Percentiles rank a stretch among this genome's conserved stretches.
Conservation (phyloP, 2,113 vertebrate genomes). For the Tenebrosternarchus preto region DNA sequence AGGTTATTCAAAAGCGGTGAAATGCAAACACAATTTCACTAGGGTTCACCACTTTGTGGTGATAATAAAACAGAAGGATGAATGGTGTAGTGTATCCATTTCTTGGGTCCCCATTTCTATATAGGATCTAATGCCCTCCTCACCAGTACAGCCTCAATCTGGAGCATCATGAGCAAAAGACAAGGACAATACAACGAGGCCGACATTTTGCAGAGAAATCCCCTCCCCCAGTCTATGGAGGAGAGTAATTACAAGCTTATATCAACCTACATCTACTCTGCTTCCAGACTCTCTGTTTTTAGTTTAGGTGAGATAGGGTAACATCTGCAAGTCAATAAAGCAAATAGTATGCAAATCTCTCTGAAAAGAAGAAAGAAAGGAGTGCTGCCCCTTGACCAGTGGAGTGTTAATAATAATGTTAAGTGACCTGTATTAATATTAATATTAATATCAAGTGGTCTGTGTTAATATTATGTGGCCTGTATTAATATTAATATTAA, state of each 20-base stretch:
- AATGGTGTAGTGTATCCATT: neutral
- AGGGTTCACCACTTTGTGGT: neutral
- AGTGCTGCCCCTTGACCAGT: neutral
- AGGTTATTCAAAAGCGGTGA: neutral
- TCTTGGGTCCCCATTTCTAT: neutral
- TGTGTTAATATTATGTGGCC: no score
- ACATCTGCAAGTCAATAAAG: slow-evolving; percentile 27
- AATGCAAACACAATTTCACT: neutral
- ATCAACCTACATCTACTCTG: slow-evolving; percentile 48
- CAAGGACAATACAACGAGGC: slow-evolving; percentile 44
- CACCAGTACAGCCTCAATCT: slow-evolving; percentile 2
- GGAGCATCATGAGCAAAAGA: neutral
- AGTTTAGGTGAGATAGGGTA: slow-evolving; percentile 46
- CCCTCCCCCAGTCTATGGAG: slow-evolving; percentile 66
- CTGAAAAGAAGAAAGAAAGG: neutral
- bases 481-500: no score
- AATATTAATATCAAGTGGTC: no score
- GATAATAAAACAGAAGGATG: no score
- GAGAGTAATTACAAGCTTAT: slow-evolving; percentile 64
- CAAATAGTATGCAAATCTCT: slow-evolving; percentile 21
- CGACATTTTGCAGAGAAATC: slow-evolving; percentile 63
- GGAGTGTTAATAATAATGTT: neutral
- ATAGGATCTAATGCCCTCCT: neutral
- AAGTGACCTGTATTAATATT: no score
- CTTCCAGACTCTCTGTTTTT: slow-evolving; percentile 34